These are phyloP conservation scores for Camarhynchus parvulus DNA, from an alignment of 2,113 vertebrate genomes.

Conservation along the genomic window DNA sequence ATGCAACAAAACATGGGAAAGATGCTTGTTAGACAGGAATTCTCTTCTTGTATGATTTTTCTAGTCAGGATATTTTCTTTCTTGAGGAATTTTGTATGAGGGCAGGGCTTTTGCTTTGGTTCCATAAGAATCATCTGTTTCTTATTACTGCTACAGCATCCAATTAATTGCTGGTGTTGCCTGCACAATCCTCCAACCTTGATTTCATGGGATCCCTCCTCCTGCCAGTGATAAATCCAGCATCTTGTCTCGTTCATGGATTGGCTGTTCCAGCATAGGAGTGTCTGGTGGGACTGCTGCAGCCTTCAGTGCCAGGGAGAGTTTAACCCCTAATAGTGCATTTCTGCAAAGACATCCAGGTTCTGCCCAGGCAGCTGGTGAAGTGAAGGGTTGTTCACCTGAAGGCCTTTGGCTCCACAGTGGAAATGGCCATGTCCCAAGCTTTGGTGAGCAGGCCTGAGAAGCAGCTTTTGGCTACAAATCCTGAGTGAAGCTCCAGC, in stretches of 20 bases:
- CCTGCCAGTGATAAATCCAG: background rate
- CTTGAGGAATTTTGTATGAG: background rate
- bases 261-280: background rate
- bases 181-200: background rate
- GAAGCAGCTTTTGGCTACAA: background rate
- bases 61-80: background rate
- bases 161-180: conserved; percentile 22
- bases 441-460: background rate
- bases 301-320: background rate
- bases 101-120: background rate
- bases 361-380: background rate
- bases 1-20: background rate
- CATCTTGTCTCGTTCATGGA: background rate
- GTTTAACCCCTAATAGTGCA: background rate
- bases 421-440: background rate
- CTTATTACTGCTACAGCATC: conserved; percentile 22
- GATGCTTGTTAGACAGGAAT: background rate
- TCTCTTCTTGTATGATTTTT: background rate
- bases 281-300: background rate
- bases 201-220: background rate
- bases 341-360: background rate
- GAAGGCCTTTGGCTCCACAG: background rate
- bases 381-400: background rate
- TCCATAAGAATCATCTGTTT: conserved; percentile 37
- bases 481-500: background rate